Percentiles rank a stretch among this genome's conserved stretches.
Conservation (phyloP, 2,113 vertebrate species). For the Deroptyus accipitrinus region DNA sequence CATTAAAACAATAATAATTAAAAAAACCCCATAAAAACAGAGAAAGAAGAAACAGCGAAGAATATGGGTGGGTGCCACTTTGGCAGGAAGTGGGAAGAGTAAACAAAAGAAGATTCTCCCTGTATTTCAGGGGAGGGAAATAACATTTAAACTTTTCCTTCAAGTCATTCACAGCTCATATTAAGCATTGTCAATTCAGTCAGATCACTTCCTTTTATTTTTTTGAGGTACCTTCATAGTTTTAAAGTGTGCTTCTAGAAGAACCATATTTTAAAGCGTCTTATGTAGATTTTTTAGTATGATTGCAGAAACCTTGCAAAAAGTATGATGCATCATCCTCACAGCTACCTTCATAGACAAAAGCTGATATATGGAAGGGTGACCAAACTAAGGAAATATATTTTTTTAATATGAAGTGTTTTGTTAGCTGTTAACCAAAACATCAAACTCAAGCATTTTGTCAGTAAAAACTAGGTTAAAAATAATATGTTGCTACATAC, state of each 20-base stretch:
- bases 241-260: neutral
- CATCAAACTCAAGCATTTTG: neutral
- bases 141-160: neutral
- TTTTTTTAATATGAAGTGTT: neutral
- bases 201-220: neutral
- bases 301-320: neutral
- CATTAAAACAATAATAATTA: neutral
- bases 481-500: fast-evolving
- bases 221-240: neutral
- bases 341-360: neutral
- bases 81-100: neutral
- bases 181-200: neutral
- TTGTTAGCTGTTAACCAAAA: neutral
- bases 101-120: neutral
- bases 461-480: neutral
- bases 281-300: neutral
- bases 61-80: neutral
- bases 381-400: neutral
- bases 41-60: neutral
- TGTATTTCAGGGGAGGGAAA: neutral
- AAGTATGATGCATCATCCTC: neutral
- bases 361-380: neutral
- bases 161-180: neutral
- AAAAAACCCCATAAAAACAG: neutral
- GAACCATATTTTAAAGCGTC: neutral